Evolutionary conservation across 2,113 vertebrate genomes (phyloP).

Genomic region (Leptodactylus fuscus): DNA sequence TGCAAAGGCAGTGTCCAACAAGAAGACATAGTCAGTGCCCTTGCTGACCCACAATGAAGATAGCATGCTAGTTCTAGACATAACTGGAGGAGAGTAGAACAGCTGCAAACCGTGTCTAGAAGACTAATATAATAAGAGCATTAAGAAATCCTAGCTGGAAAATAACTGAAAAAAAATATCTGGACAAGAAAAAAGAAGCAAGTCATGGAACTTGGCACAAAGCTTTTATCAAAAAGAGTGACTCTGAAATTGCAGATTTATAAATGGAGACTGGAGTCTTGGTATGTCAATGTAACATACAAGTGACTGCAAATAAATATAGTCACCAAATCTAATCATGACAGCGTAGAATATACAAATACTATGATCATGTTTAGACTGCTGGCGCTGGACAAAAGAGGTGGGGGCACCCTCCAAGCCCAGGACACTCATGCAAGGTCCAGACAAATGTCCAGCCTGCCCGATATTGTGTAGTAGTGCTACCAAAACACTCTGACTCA

Average conservation of each 20-base stretch:
- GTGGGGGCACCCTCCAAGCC: not conserved
- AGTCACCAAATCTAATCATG: not conserved
- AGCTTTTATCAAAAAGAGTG: not conserved
- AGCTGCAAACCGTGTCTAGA: not conserved
- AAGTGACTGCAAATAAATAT: slow-evolving; percentile 9
- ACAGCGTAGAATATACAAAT: not conserved
- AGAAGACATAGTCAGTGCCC: too few relatives aligned
- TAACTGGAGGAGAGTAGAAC: too few relatives aligned
- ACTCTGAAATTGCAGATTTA: not conserved
- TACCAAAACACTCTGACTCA: too few relatives aligned
- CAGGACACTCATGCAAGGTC: not conserved
- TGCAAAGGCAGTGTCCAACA: too few relatives aligned
- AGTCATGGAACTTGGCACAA: not conserved
- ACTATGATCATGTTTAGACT: not conserved
- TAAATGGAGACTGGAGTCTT: not conserved
- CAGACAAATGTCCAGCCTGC: too few relatives aligned
- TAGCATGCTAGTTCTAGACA: not conserved
- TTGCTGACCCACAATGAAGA: too few relatives aligned
- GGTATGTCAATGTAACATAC: too few relatives aligned
- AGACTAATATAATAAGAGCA: not conserved
- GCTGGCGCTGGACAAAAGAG: not conserved
- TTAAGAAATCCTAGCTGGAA: not conserved
- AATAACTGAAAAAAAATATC: not conserved
- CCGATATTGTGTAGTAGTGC: too few relatives aligned
- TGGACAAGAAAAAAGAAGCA: not conserved